Evolutionary conservation across 2,888 invertebrate species (phyloP), one percentile per base, ranked within the genome.

Genomic region (Euplexia lucipara): DNA sequence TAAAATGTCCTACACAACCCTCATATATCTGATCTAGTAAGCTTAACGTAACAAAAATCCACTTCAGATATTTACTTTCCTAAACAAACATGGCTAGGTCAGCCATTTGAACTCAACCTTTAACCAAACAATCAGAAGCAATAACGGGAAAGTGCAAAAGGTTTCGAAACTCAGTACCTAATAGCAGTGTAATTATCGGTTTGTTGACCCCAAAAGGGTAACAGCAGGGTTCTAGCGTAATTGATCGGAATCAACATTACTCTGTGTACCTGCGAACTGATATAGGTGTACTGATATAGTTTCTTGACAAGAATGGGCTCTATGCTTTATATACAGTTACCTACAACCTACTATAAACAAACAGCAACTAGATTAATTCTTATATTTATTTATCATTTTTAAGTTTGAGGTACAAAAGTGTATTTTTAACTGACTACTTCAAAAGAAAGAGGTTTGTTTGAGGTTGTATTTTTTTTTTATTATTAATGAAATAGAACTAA

Each of bases 151-250:
- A 58, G 26, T 44, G 37, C 48, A 48, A 65, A 80, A 60, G n/a
- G 54, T 26, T 63, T 57, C 42, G 10, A 39, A 51, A 6, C 35
- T 56, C 47, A 42, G 47, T 64, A n/a, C n/a, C n/a, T n/a, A 65
- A 77, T 60, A 60, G 48, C 18, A 34, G 35, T 52, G n/a, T 45
- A 41, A 53, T 60, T 59, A 61, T 65, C 34, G 37, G 75, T 66
- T 59, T 57, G 32, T 78, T 75, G 51, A 68, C 63, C 72, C 59
- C 57, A 48, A 57, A 78, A 75, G 63, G 71, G 69, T 75, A 54
- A 48, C 51, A 63, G 44, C 34, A 60, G 68, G 52, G 64, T 30
- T 71, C 39, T 58, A 47, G 22, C 47, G 47, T 62, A 78, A 78
- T 75, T 70, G 66, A 57, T 75, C 34, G 14, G 39, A 53, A 51